Evolutionary conservation across 2,797 vertebrate genomes (phyloP), one percentile per base, ranked within the genome.

Genomic region (Platyrinchus mystaceus): DNA sequence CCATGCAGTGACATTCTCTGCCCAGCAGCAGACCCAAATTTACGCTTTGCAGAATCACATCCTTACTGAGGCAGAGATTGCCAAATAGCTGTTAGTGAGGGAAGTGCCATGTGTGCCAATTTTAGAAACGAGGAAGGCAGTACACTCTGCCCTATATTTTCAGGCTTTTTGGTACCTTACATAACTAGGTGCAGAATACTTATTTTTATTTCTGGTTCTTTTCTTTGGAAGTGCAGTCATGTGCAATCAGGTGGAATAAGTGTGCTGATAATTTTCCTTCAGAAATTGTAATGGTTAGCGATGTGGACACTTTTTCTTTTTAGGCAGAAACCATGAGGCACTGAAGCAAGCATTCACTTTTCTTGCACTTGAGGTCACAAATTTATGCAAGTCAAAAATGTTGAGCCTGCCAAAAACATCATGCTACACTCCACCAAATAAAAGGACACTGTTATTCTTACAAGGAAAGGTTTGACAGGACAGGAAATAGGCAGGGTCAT

Each of bases 381-480:
- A 97, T 96, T 97, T 98, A 97, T 98, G 97, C 97, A 97, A 97
- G 97, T 97, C 96, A 96, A 97, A 98, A 98, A 97, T 88, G 87
- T 70, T 81, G 67, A 90, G 59, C 84, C 91, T 97, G 97, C 97
- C 98, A 98, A 98, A 98, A 97, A 98, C 94, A 98, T 97, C 98
- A 98, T 77, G 70, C 97, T 95, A 83, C 96, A 97, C 95, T 97
- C 97, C 87, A 97, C 97, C 95, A 98, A 98, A 98, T 97, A 98
- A 98, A 98, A 98, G 97, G 95, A 97, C 97, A 96, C 97, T 97
- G 97, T 98, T 98, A 97, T 98, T 98, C 98, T 98, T 98, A 98
- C 98, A 98, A 97, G 97, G 97, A 97, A 97, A 97, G 96, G 94
- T 97, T 97, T 98, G 97, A 98, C 97, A 97, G 96, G 97, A 97